These are phyloP conservation scores for Andrena haemorrhoa DNA, from an alignment of 2,888 invertebrate species.

Conservation along the genomic window DNA sequence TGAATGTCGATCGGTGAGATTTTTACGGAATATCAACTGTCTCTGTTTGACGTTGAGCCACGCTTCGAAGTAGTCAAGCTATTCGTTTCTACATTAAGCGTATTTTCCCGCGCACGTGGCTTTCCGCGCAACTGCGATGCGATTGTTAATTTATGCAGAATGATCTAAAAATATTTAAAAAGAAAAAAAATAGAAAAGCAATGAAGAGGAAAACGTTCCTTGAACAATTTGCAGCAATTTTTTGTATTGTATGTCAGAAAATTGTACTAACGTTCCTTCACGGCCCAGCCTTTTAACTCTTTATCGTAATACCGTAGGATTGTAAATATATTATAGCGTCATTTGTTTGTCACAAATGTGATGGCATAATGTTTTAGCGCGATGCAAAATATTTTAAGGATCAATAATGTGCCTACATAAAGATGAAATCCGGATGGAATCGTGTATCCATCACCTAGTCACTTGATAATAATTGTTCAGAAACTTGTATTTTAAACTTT, in stretches of 20 bases:
- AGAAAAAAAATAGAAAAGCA: constrained; percentile 23
- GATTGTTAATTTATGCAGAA: constrained; percentile 54
- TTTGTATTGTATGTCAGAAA: constrained; percentile 21
- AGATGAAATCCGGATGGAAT: constrained; percentile 76
- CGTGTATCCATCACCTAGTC: constrained; percentile 83
- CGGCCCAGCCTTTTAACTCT: constrained; percentile 63
- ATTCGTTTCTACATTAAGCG: constrained; percentile 55
- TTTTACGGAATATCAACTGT: constrained; percentile 20
- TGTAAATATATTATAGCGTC: constrained; percentile 61
- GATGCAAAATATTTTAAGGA: constrained; percentile 61
- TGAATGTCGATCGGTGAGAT: constrained; percentile 26
- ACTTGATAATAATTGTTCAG: constrained; percentile 79
- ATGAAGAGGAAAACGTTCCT: constrained; percentile 4
- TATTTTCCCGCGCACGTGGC: constrained; percentile 46
- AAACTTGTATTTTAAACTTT: constrained; percentile 76
- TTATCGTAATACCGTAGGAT: constrained; percentile 55
- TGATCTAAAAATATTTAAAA: constrained; percentile 35
- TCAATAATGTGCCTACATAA: constrained; percentile 81
- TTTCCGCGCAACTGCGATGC: constrained; percentile 49
- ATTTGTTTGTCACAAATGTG: constrained; percentile 65
- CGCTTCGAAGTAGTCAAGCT: constrained; percentile 51
- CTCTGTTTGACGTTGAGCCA: constrained; percentile 27
- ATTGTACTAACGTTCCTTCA: constrained; percentile 67
- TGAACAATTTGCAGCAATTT: constrained; percentile 12
- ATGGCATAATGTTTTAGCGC: constrained; percentile 69